These are phyloP conservation scores for Enteromius treurensis DNA, from an alignment of 2,797 vertebrate species.

Conservation along the genomic window DNA sequence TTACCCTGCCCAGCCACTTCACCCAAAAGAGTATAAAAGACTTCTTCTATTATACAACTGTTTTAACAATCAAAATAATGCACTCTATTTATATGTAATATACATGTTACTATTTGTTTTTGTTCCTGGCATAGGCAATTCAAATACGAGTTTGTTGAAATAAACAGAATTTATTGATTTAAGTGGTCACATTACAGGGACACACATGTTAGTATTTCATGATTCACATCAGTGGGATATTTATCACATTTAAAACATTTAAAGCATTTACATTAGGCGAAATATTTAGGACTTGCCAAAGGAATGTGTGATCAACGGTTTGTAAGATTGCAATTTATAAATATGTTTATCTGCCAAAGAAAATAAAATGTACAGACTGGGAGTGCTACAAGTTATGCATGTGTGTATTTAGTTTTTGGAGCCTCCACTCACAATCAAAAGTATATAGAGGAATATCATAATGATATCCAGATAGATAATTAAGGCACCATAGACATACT, in stretches of 20 bases:
- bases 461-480: slow-evolving; percentile 89
- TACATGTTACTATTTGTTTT: background rate
- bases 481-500: slow-evolving; percentile 86
- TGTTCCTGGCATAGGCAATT: background rate
- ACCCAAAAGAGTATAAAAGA: no score
- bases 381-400: background rate
- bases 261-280: background rate
- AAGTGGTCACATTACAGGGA: background rate
- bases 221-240: background rate
- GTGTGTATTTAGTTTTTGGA: slow-evolving; percentile 55
- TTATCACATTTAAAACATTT: background rate
- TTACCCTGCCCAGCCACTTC: background rate
- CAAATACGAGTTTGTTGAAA: background rate
- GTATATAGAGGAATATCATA: slow-evolving; percentile 87
- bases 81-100: background rate
- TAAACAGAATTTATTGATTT: background rate
- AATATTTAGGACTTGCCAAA: background rate
- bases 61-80: background rate
- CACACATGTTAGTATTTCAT: background rate
- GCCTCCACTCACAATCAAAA: slow-evolving; percentile 79
- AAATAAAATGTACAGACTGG: background rate
- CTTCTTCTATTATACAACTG: no score
- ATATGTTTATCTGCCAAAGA: no score
- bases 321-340: background rate
- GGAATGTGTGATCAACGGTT: background rate